Conservation (phyloP, 1,140 invertebrate species). For the Drosophila ficusphila region DNA sequence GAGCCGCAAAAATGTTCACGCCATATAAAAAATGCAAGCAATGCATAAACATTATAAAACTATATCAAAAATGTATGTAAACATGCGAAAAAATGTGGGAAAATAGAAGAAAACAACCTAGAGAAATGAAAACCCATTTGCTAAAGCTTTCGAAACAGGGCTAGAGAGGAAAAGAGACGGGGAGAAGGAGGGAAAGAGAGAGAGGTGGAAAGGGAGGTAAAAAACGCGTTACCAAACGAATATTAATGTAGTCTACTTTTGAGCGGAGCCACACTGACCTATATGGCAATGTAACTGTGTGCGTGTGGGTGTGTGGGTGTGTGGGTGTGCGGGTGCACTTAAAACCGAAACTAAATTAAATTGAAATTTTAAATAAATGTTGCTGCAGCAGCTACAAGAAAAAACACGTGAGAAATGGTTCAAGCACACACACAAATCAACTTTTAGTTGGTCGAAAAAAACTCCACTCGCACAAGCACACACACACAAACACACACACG, state of each 20-base stretch:
- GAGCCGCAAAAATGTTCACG: conserved; percentile 60
- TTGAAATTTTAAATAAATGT: conserved; percentile 80
- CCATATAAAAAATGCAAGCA: conserved; percentile 69
- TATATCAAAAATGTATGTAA: conserved; percentile 51
- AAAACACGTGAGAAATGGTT: conserved; percentile 63
- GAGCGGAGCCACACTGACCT: conserved; percentile 65
- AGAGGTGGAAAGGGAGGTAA: neutral
- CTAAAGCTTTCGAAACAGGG: conserved; percentile 55
- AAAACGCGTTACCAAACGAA: conserved; percentile 56
- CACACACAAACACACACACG: conserved; percentile 12
- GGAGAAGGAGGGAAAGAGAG: neutral
- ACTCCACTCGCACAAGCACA: too few relatives aligned
- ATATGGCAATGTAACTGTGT: conserved; percentile 38
- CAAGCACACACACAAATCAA: conserved; percentile 49
- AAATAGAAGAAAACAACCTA: conserved; percentile 1
- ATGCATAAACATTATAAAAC: conserved; percentile 65
- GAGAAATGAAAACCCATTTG: conserved; percentile 66
- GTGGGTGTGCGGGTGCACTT: conserved; percentile 50
- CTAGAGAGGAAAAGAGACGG: neutral
- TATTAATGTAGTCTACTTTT: conserved; percentile 81
- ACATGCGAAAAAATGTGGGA: conserved; percentile 22
- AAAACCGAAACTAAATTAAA: conserved; percentile 82
- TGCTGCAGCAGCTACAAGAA: conserved; percentile 40
- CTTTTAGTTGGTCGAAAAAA: conserved; percentile 41
- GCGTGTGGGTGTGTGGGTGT: conserved; percentile 17